Percentiles rank a stretch among this genome's conserved stretches.
phyloP scores from a whole-genome alignment of 2,888 invertebrate genomes.

The Cepaea hortensis region DNA sequence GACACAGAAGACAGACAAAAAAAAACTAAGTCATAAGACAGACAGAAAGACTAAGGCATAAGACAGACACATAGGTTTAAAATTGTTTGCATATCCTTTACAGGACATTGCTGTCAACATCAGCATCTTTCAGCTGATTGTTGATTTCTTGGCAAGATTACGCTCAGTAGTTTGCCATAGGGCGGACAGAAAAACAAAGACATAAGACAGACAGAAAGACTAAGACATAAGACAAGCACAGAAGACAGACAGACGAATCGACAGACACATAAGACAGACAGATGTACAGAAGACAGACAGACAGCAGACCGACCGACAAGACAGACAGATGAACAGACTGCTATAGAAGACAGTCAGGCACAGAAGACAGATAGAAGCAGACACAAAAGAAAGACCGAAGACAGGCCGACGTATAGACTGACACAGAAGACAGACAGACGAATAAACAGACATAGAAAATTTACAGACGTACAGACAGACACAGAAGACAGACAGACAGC shows the following conservation, averaged over 20 bases:
- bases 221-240: too few species aligned
- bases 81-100: too few species aligned
- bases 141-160: too few species aligned
- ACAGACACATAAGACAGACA: neutral
- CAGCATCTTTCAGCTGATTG: too few species aligned
- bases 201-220: neutral
- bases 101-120: too few species aligned
- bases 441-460: too few species aligned
- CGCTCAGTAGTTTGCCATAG: too few species aligned
- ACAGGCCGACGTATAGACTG: neutral
- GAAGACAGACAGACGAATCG: neutral
- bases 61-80: too few species aligned
- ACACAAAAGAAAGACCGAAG: neutral
- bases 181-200: neutral
- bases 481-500: too few species aligned
- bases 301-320: too few species aligned
- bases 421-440: neutral
- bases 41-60: too few species aligned
- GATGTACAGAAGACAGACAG: neutral
- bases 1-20: neutral
- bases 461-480: too few species aligned
- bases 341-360: neutral
- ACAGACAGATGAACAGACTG: neutral
- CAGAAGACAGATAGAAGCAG: neutral
- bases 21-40: neutral